A percentile compares a stretch with the other conserved stretches of the same genome.
These are phyloP conservation scores for Scolopax bukidnonensis DNA, from an alignment of 2,797 vertebrate species.

Conservation along the genomic window DNA sequence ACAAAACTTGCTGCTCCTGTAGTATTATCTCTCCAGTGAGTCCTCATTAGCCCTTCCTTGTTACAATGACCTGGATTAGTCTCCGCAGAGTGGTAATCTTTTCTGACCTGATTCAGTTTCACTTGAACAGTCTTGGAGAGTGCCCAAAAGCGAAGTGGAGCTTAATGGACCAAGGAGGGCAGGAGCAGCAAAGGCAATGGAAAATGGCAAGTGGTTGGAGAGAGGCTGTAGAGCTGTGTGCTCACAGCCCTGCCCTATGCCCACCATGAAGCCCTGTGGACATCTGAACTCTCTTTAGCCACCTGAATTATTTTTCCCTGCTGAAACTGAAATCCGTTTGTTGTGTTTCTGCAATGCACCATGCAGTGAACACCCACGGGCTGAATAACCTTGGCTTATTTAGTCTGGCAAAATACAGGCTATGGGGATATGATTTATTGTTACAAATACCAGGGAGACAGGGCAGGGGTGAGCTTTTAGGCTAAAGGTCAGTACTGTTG, in stretches of 20 bases:
- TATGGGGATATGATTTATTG: not conserved
- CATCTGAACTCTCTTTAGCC: not conserved
- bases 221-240: not conserved
- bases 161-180: not conserved
- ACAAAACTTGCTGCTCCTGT: not conserved
- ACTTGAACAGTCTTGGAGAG: not conserved
- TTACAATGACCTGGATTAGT: not conserved
- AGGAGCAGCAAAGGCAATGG: not conserved
- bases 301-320: not conserved
- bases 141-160: not conserved
- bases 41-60: not conserved
- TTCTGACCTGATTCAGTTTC: not conserved
- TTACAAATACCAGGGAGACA: not conserved
- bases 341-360: not conserved
- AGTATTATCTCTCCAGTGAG: not conserved
- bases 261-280: not conserved
- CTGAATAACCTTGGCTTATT: not conserved
- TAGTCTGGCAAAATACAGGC: not conserved
- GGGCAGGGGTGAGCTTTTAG: not conserved
- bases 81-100: not conserved
- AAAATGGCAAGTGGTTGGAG: not conserved
- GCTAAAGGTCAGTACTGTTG: not conserved
- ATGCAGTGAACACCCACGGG: not conserved
- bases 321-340: not conserved
- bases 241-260: not conserved